These are phyloP conservation scores for Drosophila parvula DNA, from an alignment of 1,140 invertebrate species.

Conservation along the genomic window DNA sequence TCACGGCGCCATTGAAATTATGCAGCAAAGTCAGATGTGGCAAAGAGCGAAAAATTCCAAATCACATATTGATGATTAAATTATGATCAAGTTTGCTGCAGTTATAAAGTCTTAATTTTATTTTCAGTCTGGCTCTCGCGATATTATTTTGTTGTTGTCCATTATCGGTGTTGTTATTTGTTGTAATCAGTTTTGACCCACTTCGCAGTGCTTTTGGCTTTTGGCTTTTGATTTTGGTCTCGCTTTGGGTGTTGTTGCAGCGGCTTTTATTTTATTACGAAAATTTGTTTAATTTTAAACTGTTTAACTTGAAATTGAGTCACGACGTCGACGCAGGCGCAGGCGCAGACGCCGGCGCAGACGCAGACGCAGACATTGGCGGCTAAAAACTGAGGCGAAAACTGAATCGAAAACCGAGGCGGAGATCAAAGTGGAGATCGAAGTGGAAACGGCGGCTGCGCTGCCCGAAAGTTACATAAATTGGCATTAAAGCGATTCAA, in stretches of 20 bases:
- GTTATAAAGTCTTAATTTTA: conserved; percentile 33
- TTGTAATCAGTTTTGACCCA: conserved; percentile 71
- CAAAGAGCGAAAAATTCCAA: conserved; percentile 21
- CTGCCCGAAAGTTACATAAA: conserved; percentile 78
- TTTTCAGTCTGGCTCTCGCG: not conserved
- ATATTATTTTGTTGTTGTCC: conserved; percentile 22
- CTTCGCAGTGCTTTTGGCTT: conserved; percentile 40
- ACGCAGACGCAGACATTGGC: conserved; percentile 4
- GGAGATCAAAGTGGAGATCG: conserved; percentile 35
- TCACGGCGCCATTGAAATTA: conserved; percentile 66
- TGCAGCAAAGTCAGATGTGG: conserved; percentile 38
- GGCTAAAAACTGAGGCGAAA: conserved; percentile 4
- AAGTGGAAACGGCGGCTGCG: conserved; percentile 34
- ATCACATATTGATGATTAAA: conserved; percentile 60
- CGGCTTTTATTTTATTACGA: conserved; percentile 72
- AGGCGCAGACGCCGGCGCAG: not conserved
- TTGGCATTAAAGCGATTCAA: conserved; percentile 76
- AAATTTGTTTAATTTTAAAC: conserved; percentile 79
- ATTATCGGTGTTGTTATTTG: conserved; percentile 23
- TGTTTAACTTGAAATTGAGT: conserved; percentile 81
- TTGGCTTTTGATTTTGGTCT: conserved; percentile 25
- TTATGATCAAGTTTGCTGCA: conserved; percentile 58
- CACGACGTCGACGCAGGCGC: conserved; percentile 31
- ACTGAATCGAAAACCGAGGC: conserved; percentile 5
- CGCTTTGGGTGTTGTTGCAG: conserved; percentile 46